Evolutionary conservation across 2,797 vertebrate genomes (phyloP).

Genomic region (Poliocrania exsul): DNA sequence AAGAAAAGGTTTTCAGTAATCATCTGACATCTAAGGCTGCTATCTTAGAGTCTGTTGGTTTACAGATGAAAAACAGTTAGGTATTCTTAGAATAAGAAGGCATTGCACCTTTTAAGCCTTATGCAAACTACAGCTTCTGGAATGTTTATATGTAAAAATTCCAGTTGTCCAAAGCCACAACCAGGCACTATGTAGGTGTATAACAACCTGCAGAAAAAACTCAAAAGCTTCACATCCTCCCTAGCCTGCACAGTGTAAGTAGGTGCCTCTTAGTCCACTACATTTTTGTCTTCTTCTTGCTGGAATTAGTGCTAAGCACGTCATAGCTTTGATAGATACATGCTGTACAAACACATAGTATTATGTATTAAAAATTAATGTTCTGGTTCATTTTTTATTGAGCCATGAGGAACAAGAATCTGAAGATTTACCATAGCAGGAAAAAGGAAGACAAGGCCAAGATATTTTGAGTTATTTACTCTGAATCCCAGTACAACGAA

Average conservation of each 20-base stretch:
- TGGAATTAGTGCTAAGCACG: neutral
- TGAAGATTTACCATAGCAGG: neutral
- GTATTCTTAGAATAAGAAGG: neutral
- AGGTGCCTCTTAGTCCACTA: neutral
- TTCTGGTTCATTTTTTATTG: neutral
- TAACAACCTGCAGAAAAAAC: neutral
- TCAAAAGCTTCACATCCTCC: neutral
- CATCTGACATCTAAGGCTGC: neutral
- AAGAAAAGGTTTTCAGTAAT: neutral
- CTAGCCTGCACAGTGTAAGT: neutral
- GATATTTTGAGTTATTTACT: neutral
- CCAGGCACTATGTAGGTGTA: neutral
- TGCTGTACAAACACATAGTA: neutral
- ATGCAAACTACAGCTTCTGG: neutral
- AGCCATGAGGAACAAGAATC: neutral
- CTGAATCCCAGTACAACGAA: neutral
- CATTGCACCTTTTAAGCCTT: neutral
- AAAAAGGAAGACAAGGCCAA: neutral
- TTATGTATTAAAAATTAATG: neutral
- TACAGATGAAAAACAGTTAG: neutral
- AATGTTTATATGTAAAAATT: neutral
- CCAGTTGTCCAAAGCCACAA: neutral
- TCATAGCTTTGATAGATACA: neutral
- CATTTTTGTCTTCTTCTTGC: neutral
- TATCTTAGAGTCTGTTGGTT: neutral